Conservation (phyloP, 2,888 invertebrate genomes). For the Drosophila fungiperda region DNA sequence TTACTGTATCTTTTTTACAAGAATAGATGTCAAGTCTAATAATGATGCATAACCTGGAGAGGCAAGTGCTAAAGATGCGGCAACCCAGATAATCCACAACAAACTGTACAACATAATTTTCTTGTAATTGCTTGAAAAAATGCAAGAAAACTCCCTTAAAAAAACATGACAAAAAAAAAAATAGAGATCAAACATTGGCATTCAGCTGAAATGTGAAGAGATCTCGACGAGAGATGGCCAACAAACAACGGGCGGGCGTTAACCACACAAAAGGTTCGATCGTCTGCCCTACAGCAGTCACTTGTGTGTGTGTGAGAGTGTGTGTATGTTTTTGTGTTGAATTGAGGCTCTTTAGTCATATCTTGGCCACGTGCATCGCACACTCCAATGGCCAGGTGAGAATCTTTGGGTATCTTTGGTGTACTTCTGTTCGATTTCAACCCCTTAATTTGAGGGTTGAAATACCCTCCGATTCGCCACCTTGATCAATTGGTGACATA, state of each 20-base stretch:
- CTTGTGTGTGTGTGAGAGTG: conserved; percentile 19
- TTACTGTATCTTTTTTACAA: neutral
- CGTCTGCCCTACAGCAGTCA: conserved; percentile 56
- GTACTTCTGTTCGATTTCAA: conserved; percentile 32
- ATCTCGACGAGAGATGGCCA: conserved; percentile 50
- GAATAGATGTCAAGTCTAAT: conserved; percentile 68
- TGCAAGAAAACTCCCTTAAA: neutral
- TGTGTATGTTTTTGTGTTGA: conserved; percentile 8
- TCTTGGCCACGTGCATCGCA: conserved; percentile 69
- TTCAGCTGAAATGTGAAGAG: conserved; percentile 60
- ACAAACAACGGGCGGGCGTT: conserved; percentile 61
- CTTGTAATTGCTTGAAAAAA: conserved; percentile 57
- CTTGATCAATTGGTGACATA: conserved; percentile 57
- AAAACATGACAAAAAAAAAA: conserved; percentile 18
- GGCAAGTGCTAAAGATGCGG: conserved; percentile 53
- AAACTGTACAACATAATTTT: conserved; percentile 66
- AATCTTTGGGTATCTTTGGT: conserved; percentile 19
- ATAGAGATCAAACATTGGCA: conserved; percentile 38
- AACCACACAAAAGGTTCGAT: conserved; percentile 65
- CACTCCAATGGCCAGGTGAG: conserved; percentile 76
- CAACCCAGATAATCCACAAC: conserved; percentile 62
- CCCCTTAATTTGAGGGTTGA: conserved; percentile 27
- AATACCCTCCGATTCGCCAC: conserved; percentile 49
- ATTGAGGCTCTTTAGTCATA: conserved; percentile 9
- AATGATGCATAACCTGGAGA: conserved; percentile 72